A percentile compares a stretch with the other conserved stretches of the same genome.
Conservation (phyloP, 2,113 vertebrate genomes). For the Eulacestoma nigropectus region DNA sequence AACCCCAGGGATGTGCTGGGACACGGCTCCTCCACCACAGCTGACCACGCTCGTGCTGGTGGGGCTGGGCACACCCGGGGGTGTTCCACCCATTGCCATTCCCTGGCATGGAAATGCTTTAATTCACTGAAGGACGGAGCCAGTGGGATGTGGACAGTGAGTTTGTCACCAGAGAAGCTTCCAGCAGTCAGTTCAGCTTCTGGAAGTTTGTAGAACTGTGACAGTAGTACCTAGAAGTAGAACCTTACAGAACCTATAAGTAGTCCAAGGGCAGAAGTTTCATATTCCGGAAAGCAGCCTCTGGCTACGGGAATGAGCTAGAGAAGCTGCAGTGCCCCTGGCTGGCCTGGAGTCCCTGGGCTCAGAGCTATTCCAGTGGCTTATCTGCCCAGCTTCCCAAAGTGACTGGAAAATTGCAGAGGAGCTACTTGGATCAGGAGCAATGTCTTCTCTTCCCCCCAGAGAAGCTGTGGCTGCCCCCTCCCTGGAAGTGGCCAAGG, state of each 20-base stretch:
- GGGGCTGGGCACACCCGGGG: accelerated
- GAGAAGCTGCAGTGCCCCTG: not conserved
- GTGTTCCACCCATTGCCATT: not conserved
- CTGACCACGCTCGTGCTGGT: accelerated
- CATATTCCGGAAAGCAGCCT: not conserved
- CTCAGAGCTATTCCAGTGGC: not conserved
- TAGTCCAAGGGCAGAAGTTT: not conserved
- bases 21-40: not conserved
- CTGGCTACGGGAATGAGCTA: not conserved
- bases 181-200: not conserved
- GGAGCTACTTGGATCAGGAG: not conserved
- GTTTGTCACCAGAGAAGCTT: not conserved
- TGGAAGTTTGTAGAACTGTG: not conserved
- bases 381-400: not conserved
- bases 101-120: not conserved
- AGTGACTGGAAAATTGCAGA: not conserved
- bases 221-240: not conserved
- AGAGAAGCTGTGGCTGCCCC: not conserved
- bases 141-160: not conserved
- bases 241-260: not conserved
- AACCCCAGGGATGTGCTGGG: not conserved
- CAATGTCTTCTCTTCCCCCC: not conserved
- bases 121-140: not conserved
- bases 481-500: not conserved
- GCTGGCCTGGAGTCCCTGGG: not conserved